phyloP scores from a whole-genome alignment of 2,797 vertebrate species.

The Lacerta viridis region DNA sequence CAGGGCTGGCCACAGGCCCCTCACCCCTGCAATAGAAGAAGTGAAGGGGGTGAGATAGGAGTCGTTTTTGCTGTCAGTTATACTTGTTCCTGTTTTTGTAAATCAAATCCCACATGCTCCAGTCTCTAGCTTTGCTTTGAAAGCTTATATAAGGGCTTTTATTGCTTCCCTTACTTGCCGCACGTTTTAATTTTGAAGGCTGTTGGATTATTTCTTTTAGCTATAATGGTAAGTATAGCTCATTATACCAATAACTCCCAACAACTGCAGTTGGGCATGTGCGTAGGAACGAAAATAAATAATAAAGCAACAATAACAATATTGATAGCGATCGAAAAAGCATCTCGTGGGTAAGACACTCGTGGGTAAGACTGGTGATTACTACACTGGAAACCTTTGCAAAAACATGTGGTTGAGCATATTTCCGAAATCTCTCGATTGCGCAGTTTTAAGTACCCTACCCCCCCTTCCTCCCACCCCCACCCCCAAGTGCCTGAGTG shows the following conservation, averaged over 20 bases:
- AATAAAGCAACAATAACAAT: not conserved
- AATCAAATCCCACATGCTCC: not conserved
- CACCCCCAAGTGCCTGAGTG: not conserved
- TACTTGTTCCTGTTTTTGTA: not conserved
- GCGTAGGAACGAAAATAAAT: not conserved
- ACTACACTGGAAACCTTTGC: not conserved
- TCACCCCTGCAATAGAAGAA: not conserved
- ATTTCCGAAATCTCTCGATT: not conserved
- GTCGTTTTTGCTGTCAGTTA: not conserved
- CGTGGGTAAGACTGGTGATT: not conserved
- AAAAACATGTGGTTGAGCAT: not conserved
- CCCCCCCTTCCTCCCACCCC: not conserved
- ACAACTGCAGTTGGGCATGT: not conserved
- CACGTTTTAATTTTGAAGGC: not conserved
- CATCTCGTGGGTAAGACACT: not conserved
- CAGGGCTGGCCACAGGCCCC: too few relatives aligned
- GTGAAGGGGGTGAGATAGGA: not conserved
- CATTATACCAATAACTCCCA: not conserved
- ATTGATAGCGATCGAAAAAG: not conserved
- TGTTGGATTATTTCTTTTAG: too few relatives aligned
- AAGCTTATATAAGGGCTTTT: not conserved
- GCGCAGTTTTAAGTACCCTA: not conserved
- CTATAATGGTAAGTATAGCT: not conserved
- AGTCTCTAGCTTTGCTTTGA: not conserved
- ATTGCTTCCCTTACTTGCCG: not conserved